Evolutionary conservation across 2,113 vertebrate genomes (phyloP), one percentile per base, ranked within the genome.

Genomic region (Thunnus thynnus): DNA sequence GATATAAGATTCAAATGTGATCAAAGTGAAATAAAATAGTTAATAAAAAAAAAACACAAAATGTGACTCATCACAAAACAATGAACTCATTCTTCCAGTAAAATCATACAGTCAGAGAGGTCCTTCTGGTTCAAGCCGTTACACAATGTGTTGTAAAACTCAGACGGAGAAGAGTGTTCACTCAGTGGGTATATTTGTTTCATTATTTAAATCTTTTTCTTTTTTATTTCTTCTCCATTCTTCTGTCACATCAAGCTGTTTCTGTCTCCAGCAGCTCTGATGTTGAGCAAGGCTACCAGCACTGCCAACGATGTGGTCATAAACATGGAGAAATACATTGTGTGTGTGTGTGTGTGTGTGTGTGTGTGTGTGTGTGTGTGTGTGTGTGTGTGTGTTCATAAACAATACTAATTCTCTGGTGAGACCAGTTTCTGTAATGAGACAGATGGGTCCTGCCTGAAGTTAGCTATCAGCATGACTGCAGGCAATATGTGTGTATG

Each of bases 361-460:
- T 51, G 65, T 62, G 44, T 5, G 36, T 55, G 76, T 50, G 41
- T 68, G 30, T 68, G 47, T 54, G 46, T 44, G 27, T 69, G 41
- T 63, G 64, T 64, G 69, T 61, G 70, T 63, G 62, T 80, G 69
- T 76, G 69, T 48, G 17, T 65, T 73, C 61, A 77, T 74, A 89
- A 91, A 94, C 93, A 92, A 90, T 88, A 87, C 82, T 85, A 89
- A 90, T 64, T 83, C 88, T 92, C 88, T 41, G 48, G 73, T 86
- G 89, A 92, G 84, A 86, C 86, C 80, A 13, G 76, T 83, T 85
- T 83, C 65, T 80, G 84, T 92, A 89, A 93, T 91, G 86, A 93
- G 88, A 91, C 91, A 93, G 93, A 94, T 92, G 88, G 86, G 91
- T 68, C 71, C 79, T 86, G 87, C 90, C 83, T 89, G 65, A 61